These are phyloP conservation scores for Elegia similella DNA, from an alignment of 2,888 invertebrate species.

Conservation along the genomic window DNA sequence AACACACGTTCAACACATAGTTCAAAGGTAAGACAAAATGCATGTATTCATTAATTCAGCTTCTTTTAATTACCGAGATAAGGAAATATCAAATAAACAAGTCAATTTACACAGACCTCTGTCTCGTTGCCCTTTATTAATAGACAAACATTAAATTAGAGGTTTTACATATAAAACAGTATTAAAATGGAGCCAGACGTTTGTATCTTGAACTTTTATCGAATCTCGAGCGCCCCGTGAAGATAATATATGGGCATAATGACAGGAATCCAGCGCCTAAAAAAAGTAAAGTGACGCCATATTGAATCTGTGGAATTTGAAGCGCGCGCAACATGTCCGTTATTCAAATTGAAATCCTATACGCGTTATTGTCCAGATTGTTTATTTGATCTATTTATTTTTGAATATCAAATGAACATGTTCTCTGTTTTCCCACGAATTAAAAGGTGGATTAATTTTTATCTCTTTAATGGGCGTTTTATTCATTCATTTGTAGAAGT, in stretches of 20 bases:
- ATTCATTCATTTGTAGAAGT: constrained; percentile 8
- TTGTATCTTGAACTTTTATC: constrained; percentile 53
- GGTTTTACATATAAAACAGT: constrained; percentile 35
- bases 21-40: constrained; percentile 13
- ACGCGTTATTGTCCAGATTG: constrained; percentile 28
- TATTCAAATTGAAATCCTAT: constrained; percentile 34
- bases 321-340: constrained; percentile 48
- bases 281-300: constrained; percentile 52
- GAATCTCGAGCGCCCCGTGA: constrained; percentile 59
- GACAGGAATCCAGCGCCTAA: constrained; percentile 61
- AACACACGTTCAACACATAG: constrained; percentile 14
- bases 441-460: constrained; percentile 24
- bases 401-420: constrained; percentile 27
- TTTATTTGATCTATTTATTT: constrained; percentile 45
- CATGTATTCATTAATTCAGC: constrained; percentile 11
- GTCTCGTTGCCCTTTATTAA: constrained; percentile 5
- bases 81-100: constrained; percentile 17
- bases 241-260: constrained; percentile 65
- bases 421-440: constrained; percentile 25
- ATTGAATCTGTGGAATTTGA: constrained; percentile 60
- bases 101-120: constrained; percentile 11
- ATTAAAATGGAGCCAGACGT: constrained; percentile 44
- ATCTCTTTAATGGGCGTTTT: constrained; percentile 19
- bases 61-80: constrained; percentile 14
- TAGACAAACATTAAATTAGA: constrained; percentile 31